Conservation (phyloP, 2,888 invertebrate genomes). For the Agrotis puta region DNA sequence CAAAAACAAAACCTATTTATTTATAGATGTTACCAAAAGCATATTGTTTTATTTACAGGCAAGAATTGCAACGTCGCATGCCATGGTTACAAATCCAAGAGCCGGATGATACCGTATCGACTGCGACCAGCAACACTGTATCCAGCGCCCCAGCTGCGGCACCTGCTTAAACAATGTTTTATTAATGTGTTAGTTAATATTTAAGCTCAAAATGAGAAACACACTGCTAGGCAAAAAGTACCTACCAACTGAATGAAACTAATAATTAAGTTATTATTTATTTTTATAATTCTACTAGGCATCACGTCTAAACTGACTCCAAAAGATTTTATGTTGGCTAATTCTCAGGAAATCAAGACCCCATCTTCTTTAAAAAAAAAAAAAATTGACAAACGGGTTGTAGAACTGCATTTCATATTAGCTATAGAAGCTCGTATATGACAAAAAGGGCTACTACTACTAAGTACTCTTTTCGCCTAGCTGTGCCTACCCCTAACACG, state of each 20-base stretch:
- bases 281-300: slow-evolving; percentile 1
- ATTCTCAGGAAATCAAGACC: neutral
- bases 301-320: neutral
- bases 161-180: slow-evolving; percentile 68
- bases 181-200: slow-evolving; percentile 1
- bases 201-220: slow-evolving; percentile 61
- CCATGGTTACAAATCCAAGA: slow-evolving; percentile 95
- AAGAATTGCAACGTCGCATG: slow-evolving; percentile 95
- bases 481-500: neutral
- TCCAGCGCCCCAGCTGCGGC: slow-evolving; percentile 79
- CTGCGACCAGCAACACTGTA: slow-evolving; percentile 87
- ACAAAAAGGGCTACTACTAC: neutral
- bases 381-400: neutral
- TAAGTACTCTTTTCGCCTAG: slow-evolving; percentile 10
- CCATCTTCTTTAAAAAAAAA: neutral
- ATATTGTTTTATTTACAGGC: slow-evolving; percentile 80
- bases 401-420: neutral
- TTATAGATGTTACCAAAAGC: neutral
- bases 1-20: neutral
- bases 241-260: neutral
- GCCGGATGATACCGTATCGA: slow-evolving; percentile 91
- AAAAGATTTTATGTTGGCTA: neutral
- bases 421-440: neutral
- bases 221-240: slow-evolving; percentile 11
- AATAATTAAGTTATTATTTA: neutral